Percentiles rank a stretch among this genome's conserved stretches.
These are phyloP conservation scores for Glareola pratincola DNA, from an alignment of 2,113 vertebrate species.

Conservation along the genomic window DNA sequence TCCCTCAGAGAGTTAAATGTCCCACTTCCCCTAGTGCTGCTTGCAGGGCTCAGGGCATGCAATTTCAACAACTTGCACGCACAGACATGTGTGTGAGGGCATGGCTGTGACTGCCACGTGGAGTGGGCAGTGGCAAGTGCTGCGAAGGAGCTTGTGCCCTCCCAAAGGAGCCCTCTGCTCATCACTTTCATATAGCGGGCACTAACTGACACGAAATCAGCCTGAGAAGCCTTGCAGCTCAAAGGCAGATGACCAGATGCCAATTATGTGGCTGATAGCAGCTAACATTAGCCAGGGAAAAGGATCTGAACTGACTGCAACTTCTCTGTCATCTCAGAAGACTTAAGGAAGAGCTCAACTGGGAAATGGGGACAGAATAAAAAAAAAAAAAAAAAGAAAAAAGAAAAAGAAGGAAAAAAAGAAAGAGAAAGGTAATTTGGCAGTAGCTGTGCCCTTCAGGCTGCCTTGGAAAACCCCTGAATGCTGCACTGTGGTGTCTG, in stretches of 20 bases:
- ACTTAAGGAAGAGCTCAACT: not conserved
- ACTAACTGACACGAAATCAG: not conserved
- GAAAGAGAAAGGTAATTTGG: not conserved
- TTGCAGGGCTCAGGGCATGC: not conserved
- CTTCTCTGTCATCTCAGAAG: not conserved
- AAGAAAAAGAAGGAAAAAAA: too few relatives aligned
- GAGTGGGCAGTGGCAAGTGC: not conserved
- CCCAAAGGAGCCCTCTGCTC: not conserved
- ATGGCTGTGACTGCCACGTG: rapidly evolving
- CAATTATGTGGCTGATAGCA: not conserved
- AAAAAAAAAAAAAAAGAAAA: too few relatives aligned
- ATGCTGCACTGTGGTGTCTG: not conserved
- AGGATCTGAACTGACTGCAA: not conserved
- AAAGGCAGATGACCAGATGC: not conserved
- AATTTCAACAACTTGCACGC: rapidly evolving
- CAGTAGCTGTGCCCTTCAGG: not conserved
- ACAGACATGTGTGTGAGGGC: rapidly evolving
- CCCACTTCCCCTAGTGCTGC: not conserved
- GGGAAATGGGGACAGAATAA: not conserved
- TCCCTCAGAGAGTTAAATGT: not conserved
- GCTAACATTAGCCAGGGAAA: not conserved
- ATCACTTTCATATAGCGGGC: not conserved
- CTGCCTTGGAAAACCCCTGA: not conserved
- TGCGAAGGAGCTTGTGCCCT: not conserved
- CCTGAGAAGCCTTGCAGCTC: not conserved